Evolutionary conservation across 2,888 invertebrate species (phyloP), one percentile per base, ranked within the genome.

Genomic region (Hypena proboscidalis): DNA sequence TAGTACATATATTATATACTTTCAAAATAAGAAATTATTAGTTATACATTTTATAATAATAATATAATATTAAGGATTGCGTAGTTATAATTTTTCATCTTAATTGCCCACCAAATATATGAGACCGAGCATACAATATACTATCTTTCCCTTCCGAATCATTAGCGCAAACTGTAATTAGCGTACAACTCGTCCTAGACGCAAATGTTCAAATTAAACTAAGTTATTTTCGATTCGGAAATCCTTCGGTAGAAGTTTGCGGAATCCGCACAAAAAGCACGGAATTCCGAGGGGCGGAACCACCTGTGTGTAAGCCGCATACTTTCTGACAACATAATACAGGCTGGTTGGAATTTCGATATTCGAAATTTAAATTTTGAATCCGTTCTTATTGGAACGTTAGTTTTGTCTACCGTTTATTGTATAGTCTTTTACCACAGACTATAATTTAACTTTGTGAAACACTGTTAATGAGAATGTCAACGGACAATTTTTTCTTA

Each of bases 271-370:
- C 66, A 89, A 88, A 88, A 88, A 85, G 65, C 43, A 39, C 64
- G 79, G 83, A 78, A 85, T 85, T 67, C 67, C 54, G 51, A 68
- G 68, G 84, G 87, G 85, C 84, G 87, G 88, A 86, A 85, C 87
- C 86, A 89, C 83, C 86, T 89, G 87, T 80, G 71, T 55, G 72
- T 73, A 66, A 76, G 73, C 69, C 73, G 77, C 78, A 77, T 80
- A 71, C 60, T 71, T 74, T 62, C 61, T 47, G 10, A 40, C 31
- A 17, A 29, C 17, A 25, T 31, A 10, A 32, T 62, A 62, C 59
- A 62, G 59, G 59, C 23, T 15, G 62, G 3, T 47, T 26, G 2
- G 3, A 15, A 41, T 45, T 45, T 32, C 26, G 9, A 40, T 44
- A 39, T 26, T 34, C 1, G 21, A 29, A 35, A 25, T 13, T 38